A percentile compares a stretch with the other conserved stretches of the same genome.
These are phyloP conservation scores for Aspidiotus destructor DNA, from an alignment of 2,888 invertebrate species.

Conservation along the genomic window DNA sequence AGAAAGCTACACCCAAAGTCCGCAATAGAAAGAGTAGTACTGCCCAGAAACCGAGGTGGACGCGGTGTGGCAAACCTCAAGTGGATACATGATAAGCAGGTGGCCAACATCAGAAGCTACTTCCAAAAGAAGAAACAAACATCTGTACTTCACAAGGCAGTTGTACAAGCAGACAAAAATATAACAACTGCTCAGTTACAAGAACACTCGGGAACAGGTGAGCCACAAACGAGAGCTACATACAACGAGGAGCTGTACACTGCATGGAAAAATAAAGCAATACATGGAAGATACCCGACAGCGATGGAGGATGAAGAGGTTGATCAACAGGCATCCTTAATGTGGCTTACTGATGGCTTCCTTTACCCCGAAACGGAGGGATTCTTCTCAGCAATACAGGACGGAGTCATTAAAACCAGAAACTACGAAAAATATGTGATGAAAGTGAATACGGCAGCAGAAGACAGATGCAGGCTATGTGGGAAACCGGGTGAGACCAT, in stretches of 20 bases:
- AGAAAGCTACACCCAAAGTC: not conserved
- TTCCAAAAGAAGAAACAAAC: not conserved
- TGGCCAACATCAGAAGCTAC: not conserved
- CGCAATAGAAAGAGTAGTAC: not conserved
- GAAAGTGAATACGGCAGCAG: not conserved
- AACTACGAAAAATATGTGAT: not conserved
- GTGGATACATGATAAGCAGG: not conserved
- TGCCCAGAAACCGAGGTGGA: not conserved
- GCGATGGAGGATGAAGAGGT: not conserved
- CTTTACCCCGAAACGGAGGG: not conserved
- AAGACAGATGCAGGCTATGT: not conserved
- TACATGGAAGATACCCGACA: not conserved
- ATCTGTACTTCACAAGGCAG: not conserved
- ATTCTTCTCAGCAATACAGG: not conserved
- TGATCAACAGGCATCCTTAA: not conserved
- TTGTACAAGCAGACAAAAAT: conserved; percentile 2
- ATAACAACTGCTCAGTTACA: not conserved
- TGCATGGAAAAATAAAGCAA: not conserved
- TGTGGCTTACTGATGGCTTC: not conserved
- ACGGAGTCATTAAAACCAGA: not conserved
- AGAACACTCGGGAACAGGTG: too few relatives aligned
- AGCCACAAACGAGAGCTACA: too few relatives aligned
- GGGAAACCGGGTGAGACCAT: not conserved
- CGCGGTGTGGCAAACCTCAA: not conserved
- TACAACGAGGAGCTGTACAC: too few relatives aligned